Base-by-base conservation (phyloP, 2,888 invertebrate genomes). In the Erebia aethiops region DNA sequence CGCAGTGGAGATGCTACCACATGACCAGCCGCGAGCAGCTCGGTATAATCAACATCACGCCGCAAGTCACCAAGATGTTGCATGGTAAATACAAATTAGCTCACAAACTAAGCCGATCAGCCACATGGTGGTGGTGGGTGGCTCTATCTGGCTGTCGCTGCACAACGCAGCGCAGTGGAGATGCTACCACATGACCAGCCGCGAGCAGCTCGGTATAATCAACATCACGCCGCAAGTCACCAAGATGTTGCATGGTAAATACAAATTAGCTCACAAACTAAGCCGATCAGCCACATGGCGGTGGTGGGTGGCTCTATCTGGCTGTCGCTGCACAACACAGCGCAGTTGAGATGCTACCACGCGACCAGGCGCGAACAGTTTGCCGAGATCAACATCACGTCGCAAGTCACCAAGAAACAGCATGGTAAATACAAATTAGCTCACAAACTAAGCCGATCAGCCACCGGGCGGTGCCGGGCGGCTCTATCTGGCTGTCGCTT, bases 31-130 rank as follows among this genome's bases (percentile, higher is more conserved):
- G 91, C 75, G 93, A 92, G 61, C 88, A 87, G 74, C 81, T 93
- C 3, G 90, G 92, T 67, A 98, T 99, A 86, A 96, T 98, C 70
- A 98, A 98, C 86, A 96, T 99, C 71, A 97, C 98, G 11, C 97
- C 98, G 56, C 96, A 98, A 71, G 99, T 99, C 77, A 97, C 97
- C 73, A 98, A 98, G 90, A 98, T 98, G 97, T 94, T 99, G 79
- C 97, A 98, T 81, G 97, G 98, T 98, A 26, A 43, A 26, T 21
- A 9, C 10, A 61, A 82, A 16, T 26, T 43, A 9, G 52, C 16
- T 16, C 16, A 43, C 2, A 5, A 9, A 16, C 16, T 60, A 14
- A 26, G 26, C 7, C n/a, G 14, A 54, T 43, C 9, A 43, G 43
- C 2, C 43, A 43, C 43, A 41, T 41, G 95, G 92, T 91, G 9